Conservation (phyloP, 2,113 vertebrate species). For the Macquaria australasica region DNA sequence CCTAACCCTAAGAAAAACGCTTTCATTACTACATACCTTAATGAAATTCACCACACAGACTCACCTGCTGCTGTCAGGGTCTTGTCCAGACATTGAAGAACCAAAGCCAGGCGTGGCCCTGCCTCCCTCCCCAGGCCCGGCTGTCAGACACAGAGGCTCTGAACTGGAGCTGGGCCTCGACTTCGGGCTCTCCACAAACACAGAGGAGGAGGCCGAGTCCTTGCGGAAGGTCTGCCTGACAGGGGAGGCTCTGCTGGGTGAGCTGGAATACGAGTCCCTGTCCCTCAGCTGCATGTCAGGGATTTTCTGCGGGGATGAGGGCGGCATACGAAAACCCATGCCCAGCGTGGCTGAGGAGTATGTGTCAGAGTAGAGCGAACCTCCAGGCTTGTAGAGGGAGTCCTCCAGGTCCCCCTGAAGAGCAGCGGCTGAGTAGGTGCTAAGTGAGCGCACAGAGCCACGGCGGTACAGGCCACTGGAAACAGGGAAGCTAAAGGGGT, state of each 20-base stretch:
- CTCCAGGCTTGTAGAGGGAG: constrained; percentile 91
- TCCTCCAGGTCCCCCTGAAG: constrained; percentile 96
- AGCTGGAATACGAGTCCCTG: constrained; percentile 91
- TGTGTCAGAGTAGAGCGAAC: constrained; percentile 89
- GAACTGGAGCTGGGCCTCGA: constrained; percentile 89
- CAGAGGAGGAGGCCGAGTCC: constrained; percentile 92
- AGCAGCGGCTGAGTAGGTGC: constrained; percentile 95
- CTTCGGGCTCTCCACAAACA: constrained; percentile 95
- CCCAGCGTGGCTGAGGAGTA: constrained; percentile 88
- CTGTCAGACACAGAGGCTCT: constrained; percentile 89
- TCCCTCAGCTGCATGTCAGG: constrained; percentile 89
- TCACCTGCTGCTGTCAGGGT: constrained; percentile 91
- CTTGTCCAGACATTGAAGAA: constrained; percentile 88
- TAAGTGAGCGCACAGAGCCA: constrained; percentile 94
- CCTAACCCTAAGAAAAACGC: too few relatives aligned
- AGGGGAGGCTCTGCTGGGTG: constrained; percentile 93
- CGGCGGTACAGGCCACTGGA: constrained; percentile 91
- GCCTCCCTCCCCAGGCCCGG: constrained; percentile 86
- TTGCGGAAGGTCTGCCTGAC: constrained; percentile 96
- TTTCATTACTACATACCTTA: not conserved
- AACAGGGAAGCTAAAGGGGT: constrained; percentile 93
- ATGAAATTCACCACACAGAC: constrained; percentile 8
- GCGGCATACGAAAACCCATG: constrained; percentile 92
- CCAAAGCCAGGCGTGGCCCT: constrained; percentile 88
- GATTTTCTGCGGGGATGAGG: constrained; percentile 96